Conservation (phyloP, 1,140 invertebrate species). For the Zelostemma sp. region DNA sequence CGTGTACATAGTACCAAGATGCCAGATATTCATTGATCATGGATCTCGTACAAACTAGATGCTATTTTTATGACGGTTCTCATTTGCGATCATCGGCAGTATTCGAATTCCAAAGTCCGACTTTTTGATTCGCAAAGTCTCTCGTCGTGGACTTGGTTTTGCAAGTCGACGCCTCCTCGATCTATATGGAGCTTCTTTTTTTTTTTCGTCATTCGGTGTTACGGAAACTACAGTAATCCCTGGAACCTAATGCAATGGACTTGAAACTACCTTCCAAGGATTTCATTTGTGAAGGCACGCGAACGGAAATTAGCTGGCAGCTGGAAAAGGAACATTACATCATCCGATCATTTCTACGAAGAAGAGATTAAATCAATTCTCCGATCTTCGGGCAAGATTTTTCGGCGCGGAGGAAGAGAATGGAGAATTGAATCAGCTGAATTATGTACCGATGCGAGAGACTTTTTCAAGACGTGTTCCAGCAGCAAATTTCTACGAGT, state of each 20-base stretch:
- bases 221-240: neutral
- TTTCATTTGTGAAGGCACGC: neutral
- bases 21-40: conserved; percentile 34
- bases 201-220: neutral
- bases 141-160: neutral
- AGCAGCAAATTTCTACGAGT: neutral
- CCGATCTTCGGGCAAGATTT: too few species aligned
- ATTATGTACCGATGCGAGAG: neutral
- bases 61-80: conserved; percentile 20
- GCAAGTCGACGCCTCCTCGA: neutral
- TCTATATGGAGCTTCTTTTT: neutral
- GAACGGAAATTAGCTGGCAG: neutral
- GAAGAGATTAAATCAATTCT: neutral
- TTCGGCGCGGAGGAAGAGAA: too few species aligned
- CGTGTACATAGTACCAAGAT: conserved; percentile 32
- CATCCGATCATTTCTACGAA: neutral
- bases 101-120: neutral
- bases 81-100: conserved; percentile 5
- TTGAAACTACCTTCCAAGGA: neutral
- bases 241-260: neutral
- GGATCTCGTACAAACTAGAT: conserved; percentile 38
- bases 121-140: neutral
- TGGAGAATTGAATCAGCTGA: neutral
- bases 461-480: neutral
- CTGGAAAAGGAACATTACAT: neutral